Evolutionary conservation across 2,888 invertebrate species (phyloP), one percentile per base, ranked within the genome.

Genomic region (Agrochola circellaris): DNA sequence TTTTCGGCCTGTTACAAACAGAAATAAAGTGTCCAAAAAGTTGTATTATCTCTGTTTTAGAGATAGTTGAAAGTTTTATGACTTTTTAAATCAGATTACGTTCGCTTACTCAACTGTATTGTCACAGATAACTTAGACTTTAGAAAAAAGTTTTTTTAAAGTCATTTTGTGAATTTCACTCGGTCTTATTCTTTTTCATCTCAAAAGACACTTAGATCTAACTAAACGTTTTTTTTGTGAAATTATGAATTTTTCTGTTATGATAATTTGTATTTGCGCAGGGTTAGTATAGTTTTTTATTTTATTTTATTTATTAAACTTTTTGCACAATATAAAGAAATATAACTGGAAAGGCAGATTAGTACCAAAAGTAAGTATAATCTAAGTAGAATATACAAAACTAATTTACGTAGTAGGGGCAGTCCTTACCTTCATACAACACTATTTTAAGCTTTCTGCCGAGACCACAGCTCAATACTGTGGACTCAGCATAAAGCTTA

Each of bases 41-140:
- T 75, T 83, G 56, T 69, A 62, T 77, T 81, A 82, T 87, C 87
- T 86, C 42, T 60, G 60, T 23, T 20, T 30, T 23, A 20, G n/a
- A 72, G 79, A 87, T 87, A 84, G 87, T 80, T 81, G 64, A 76
- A 71, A 86, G 65, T 84, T 87, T 74, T 66, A 76, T 77, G 81
- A 77, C 73, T 87, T 79, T 75, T 81, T 73, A 64, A 86, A 87
- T 79, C 73, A 74, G 87, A 86, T 84, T 65, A 87, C 51, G 51
- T 26, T 70, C 48, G 65, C 62, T 82, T 75, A 71, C 64, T 71
- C 74, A 79, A 86, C 54, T 77, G 75, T 71, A 69, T 64, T 73
- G 51, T 72, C 70, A 30, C 69, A 68, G 76, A 77, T 70, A 79
- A 77, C 58, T 38, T 51, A 30, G 58, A 65, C 42, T 77, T 70